phyloP scores from a whole-genome alignment of 2,113 vertebrate genomes.

The Emydocephalus ijimae region DNA sequence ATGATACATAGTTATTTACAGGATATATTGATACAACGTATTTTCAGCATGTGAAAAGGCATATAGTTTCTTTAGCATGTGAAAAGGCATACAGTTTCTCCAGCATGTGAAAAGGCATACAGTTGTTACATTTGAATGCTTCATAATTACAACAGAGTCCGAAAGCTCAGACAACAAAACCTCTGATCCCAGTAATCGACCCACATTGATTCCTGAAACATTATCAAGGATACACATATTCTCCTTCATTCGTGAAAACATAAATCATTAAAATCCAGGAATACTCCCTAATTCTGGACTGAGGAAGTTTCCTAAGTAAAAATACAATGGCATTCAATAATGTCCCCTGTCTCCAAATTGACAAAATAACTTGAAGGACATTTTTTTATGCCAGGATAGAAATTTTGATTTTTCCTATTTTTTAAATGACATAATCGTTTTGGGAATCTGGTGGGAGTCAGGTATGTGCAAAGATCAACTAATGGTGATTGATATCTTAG shows the following conservation, averaged over 20 bases:
- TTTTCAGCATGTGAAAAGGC: too few species aligned
- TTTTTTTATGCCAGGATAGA: not conserved
- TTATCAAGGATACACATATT: not conserved
- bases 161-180: not conserved
- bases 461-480: not conserved
- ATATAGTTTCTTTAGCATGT: too few species aligned
- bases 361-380: not conserved
- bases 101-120: too few species aligned
- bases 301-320: not conserved
- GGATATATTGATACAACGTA: too few species aligned
- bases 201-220: not conserved
- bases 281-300: not conserved
- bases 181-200: not conserved
- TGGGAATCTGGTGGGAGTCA: not conserved
- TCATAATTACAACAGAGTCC: too few species aligned
- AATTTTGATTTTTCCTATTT: not conserved
- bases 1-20: too few species aligned
- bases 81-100: too few species aligned
- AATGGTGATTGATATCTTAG: not conserved
- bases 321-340: not conserved
- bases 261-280: not conserved
- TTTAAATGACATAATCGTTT: not conserved
- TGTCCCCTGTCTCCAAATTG: not conserved
- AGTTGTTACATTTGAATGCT: too few species aligned
- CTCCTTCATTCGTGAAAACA: not conserved